Evolutionary conservation across 2,888 invertebrate species (phyloP).

Genomic region (Eristalis tenax): DNA sequence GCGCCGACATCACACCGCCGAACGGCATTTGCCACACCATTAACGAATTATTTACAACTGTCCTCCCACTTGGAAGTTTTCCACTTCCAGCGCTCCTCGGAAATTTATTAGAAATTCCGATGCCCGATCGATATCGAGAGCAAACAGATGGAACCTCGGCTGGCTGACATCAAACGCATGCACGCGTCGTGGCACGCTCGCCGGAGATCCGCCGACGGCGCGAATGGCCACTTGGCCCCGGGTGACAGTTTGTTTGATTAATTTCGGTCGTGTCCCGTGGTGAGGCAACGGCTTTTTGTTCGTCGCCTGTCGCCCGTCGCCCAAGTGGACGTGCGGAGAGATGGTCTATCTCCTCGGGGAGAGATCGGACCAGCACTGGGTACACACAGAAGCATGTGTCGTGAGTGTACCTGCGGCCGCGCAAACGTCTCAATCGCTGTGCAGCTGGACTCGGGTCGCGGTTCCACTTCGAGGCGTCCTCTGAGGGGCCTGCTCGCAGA

Average conservation of each 20-base stretch:
- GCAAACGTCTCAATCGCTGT: conserved; percentile 54
- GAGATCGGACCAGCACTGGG: conserved; percentile 22
- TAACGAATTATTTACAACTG: conserved; percentile 70
- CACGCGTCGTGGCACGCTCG: background rate
- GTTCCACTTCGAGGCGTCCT: conserved; percentile 28
- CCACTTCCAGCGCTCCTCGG: conserved; percentile 34
- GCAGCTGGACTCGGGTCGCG: background rate
- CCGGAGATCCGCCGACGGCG: conserved; percentile 22
- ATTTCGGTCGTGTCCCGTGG: conserved; percentile 60
- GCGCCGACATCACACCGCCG: conserved; percentile 24
- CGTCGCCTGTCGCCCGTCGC: conserved; percentile 1
- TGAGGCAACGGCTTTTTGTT: conserved; percentile 24
- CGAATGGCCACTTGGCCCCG: conserved; percentile 6
- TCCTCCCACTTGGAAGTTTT: conserved; percentile 67
- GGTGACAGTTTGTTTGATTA: conserved; percentile 65
- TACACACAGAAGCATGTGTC: conserved; percentile 49
- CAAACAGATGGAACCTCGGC: conserved; percentile 33
- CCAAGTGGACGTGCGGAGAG: conserved; percentile 34
- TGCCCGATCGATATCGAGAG: conserved; percentile 53
- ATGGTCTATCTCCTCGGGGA: conserved; percentile 45
- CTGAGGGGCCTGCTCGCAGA: background rate
- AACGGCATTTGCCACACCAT: conserved; percentile 61
- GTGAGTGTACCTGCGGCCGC: conserved; percentile 18
- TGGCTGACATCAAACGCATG: conserved; percentile 32
- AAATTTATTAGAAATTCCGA: conserved; percentile 68